Base-by-base conservation (phyloP, 2,888 invertebrate species). In the Cosmorhoe ocellata region DNA sequence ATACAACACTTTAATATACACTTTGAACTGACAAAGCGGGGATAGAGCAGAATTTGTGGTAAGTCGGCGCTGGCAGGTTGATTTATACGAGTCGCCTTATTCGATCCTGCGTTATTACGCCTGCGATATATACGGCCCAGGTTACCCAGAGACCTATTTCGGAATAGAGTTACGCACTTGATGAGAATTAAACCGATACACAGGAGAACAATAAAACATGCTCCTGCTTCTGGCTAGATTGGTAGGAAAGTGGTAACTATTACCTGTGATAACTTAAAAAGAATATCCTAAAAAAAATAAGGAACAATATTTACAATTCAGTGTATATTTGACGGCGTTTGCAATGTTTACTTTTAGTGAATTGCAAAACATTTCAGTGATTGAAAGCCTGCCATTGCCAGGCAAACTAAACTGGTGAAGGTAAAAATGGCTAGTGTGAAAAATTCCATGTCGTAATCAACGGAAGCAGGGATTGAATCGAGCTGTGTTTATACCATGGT, bases 31-130 rank as follows among this genome's bases (percentile, higher is more conserved):
- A 61, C 54, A 63, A 63, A 40, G 58, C 40, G 52, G 58, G 58
- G 51, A 64, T 59, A 61, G 49, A 58, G 54, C 44, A 57, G 58
- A 50, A 58, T 62, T 57, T 68, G 69, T 53, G 63, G 66, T 66
- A 63, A 68, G 62, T 58, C 64, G 46, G 51, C 57, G 58, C 63
- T 56, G 67, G 58, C 72, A 67, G 60, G 62, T 64, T 71, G 71
- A 76, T 76, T 75, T 76, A 76, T 73, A 63, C 64, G 65, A 64
- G 58, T 54, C 56, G 49, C 62, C 69, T 66, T 68, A 67, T 71
- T 69, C 69, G 65, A 73, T 73, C 62, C 63, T 49, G 55, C 48
- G 64, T 66, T 67, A 67, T 68, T 67, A 64, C 69, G 58, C 56
- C 52, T 50, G 39, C 58, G 63, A 58, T 58, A 66, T n/a, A n/a